Evolutionary conservation across 2,797 vertebrate genomes (phyloP), one percentile per base, ranked within the genome.

Genomic region (Squalus acanthias): DNA sequence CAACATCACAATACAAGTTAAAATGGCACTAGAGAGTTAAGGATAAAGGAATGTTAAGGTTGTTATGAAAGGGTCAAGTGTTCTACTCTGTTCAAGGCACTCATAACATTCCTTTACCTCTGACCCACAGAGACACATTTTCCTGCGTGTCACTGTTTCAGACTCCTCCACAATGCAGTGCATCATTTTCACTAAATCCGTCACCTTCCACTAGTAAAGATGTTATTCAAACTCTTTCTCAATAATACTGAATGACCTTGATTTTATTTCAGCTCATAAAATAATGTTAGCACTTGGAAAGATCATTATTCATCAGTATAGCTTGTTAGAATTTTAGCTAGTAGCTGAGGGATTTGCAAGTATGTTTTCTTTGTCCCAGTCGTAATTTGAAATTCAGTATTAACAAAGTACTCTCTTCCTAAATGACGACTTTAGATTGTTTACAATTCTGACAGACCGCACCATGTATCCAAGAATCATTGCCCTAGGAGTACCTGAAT

Each of bases 271-370:
- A 17, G 69, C 70, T 74, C 70, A 74, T 95, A 74, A 95, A 74
- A 95, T 74, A 95, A 76, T 95, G 94, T 74, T 95, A 74, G 94
- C 69, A 72, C 69, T 95, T 76, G n/a, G 70, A 74, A 76, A 57
- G 39, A 95, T 95, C 94, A 95, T 95, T 95, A 95, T 95, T 95
- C 94, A 93, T 93, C 91, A 93, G 91, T 46, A 65, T 67, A 69
- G 91, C 91, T 93, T 93, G 91, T 93, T 93, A 95, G 94, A 95
- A 26, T 95, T 95, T 53, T 76, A 33, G 53, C 94, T 53, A n/a
- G 94, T 53, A 95, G 70, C 70, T 95, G 94, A 95, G 70, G 69
- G 94, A 95, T 74, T 95, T 57, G 69, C 70, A 57, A 76, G 94
- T 95, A 95, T 72, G 46, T 95, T 95, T 95, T 95, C 69, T 95